Evolutionary conservation across 2,113 vertebrate genomes (phyloP), one percentile per base, ranked within the genome.

Genomic region (Rhinogobius similis): DNA sequence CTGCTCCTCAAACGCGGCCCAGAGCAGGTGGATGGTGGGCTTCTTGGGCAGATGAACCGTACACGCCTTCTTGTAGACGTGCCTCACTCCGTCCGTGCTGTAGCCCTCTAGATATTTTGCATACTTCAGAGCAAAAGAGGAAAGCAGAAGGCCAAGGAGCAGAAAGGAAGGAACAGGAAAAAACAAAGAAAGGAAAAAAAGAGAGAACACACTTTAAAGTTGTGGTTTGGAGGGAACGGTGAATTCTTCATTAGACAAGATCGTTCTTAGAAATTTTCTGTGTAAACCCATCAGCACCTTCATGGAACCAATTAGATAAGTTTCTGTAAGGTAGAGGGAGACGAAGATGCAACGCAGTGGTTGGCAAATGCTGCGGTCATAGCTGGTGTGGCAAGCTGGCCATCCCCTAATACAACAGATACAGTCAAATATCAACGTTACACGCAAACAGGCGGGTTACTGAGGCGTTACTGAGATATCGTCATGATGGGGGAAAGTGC

Each of bases 331-430:
- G 97, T 97, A 98, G 97, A 92, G 91, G 92, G 90, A 92, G 97
- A 97, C 96, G 97, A 96, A 91, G 97, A 98, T 98, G 97, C 96
- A 99, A 98, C 96, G 96, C 94, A 94, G 96, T 94, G 94, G 97
- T 98, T 98, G 97, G 97, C 96, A 98, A 96, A 98, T 98, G 97
- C 96, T 97, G 97, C 95, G 95, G 95, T 98, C 97, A 98, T 94
- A 98, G 98, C 97, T 98, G 97, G 97, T 97, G 96, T 98, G 98
- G 96, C 97, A 98, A 98, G 96, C 97, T 96, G 97, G 96, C 96
- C 97, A 98, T 98, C 97, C 95, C 97, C 97, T 99, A 99, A 99
- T 99, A 96, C 97, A 98, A 99, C 96, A 99, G 95, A 99, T 99
- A 99, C 96, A 99, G 97, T 98, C 96, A 98, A 93, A 96, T 92